Base-by-base conservation (phyloP, 2,888 invertebrate genomes). In the Caenorhabditis sp. region DNA sequence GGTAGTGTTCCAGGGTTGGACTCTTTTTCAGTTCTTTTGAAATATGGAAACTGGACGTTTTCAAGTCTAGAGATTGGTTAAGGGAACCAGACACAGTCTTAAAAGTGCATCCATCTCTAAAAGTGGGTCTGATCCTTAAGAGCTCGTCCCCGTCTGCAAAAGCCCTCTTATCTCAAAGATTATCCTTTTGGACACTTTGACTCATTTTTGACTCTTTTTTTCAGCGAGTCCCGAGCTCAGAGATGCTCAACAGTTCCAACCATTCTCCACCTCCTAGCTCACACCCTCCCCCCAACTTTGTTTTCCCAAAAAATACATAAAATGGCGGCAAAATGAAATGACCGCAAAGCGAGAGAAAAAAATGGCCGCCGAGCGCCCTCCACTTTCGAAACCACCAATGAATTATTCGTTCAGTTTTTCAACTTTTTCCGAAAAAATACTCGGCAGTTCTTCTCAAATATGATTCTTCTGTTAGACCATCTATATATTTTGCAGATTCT, bases 361-460 rank as follows among this genome's bases (percentile, higher is more conserved):
- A 66, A 51, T 35, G n/a, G 51, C 66, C 31, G 51, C 49, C 44
- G 26, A 64, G 63, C 47, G 63, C 38, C 61, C 22, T 22, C 58
- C 35, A 47, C 22, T 35, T 70, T 56, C 35, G 35, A 59, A 38
- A 59, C 12, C 63, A n/a, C 63, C 26, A 28, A 63, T 63, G 63
- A 63, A 63, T 63, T 63, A 63, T 63, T 63, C 44, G 41, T 61
- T 44, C 44, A 26, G 24, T 63, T 63, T 44, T 63, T 31, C 31
- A 31, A 19, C 41, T 38, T 24, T 38, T 41, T 41, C 19, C n/a
- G n/a, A n/a, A n/a, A n/a, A n/a, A n/a, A n/a, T n/a, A n/a, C n/a
- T 19, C 35, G 22, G 47, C 26, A 49, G 8, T 49, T 19, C 49
- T 6, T 10, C 47, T 47, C 47, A 47, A 5, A 7, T 54, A 19